These are phyloP conservation scores for Hippocampus guttulatus DNA, from an alignment of 2,113 vertebrate genomes.

Conservation along the genomic window DNA sequence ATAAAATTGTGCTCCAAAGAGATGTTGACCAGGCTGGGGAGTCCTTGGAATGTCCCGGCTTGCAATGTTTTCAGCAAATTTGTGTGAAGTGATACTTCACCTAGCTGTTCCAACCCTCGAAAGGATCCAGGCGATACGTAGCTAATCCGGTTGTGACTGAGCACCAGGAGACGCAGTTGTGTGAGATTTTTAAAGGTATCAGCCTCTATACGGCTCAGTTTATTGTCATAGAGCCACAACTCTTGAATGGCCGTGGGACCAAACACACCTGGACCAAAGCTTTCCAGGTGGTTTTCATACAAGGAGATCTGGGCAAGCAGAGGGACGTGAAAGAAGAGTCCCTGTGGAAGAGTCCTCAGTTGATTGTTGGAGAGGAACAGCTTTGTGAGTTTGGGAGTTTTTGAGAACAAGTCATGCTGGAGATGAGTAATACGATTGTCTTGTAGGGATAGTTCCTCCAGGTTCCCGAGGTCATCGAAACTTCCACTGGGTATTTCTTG, in stretches of 20 bases:
- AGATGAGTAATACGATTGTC: slow-evolving; percentile 80
- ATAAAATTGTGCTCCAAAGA: slow-evolving; percentile 86
- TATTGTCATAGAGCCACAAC: slow-evolving; percentile 90
- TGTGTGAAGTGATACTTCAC: slow-evolving; percentile 84
- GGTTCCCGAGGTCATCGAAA: slow-evolving; percentile 74
- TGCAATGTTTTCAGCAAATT: slow-evolving; percentile 75
- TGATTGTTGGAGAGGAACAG: slow-evolving; percentile 85
- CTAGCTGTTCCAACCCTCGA: slow-evolving; percentile 73
- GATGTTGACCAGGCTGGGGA: slow-evolving; percentile 80
- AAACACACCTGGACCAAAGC: slow-evolving; percentile 73
- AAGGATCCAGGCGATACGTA: slow-evolving; percentile 73
- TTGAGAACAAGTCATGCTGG: slow-evolving; percentile 73
- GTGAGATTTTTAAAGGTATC: slow-evolving; percentile 80
- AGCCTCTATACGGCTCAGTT: slow-evolving; percentile 71
- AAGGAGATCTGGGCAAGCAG: slow-evolving; percentile 80
- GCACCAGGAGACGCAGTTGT: slow-evolving; percentile 77
- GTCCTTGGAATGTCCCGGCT: slow-evolving; percentile 64
- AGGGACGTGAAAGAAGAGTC: slow-evolving; percentile 77
- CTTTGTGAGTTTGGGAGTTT: slow-evolving; percentile 76
- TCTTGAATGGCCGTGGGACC: slow-evolving; percentile 77
- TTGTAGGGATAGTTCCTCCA: slow-evolving; percentile 81
- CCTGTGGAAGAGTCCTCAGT: slow-evolving; percentile 72
- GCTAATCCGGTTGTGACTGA: slow-evolving; percentile 82
- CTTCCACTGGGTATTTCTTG: slow-evolving; percentile 67
- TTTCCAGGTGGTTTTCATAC: slow-evolving; percentile 78